These are phyloP conservation scores for Pedetes capensis DNA, from an alignment of 2,113 vertebrate species.

Conservation along the genomic window DNA sequence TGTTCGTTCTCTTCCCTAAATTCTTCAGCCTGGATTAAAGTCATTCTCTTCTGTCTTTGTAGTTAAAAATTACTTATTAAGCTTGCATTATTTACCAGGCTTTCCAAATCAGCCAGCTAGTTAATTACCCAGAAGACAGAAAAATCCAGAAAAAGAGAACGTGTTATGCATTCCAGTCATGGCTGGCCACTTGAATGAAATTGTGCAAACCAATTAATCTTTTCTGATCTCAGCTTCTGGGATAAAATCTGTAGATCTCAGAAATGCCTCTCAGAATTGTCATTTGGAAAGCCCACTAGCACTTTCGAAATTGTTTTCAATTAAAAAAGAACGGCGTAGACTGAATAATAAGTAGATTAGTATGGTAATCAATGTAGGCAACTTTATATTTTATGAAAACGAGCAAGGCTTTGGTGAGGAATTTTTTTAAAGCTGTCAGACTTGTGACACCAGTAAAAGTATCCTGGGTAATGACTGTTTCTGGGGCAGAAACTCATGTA, in stretches of 20 bases:
- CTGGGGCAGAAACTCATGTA: slow-evolving; percentile 69
- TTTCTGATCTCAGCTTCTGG: not conserved
- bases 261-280: not conserved
- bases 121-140: not conserved
- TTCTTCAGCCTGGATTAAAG: not conserved
- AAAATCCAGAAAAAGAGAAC: not conserved
- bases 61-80: not conserved
- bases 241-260: not conserved
- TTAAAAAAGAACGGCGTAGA: not conserved
- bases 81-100: not conserved
- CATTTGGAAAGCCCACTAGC: slow-evolving; percentile 21
- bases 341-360: slow-evolving; percentile 5
- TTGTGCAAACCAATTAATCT: not conserved
- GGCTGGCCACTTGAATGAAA: not conserved
- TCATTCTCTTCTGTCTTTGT: not conserved
- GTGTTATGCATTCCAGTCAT: not conserved
- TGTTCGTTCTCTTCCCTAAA: not conserved
- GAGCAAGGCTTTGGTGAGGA: not conserved
- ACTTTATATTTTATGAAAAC: not conserved
- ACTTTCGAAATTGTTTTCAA: slow-evolving; percentile 20
- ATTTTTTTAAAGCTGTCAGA: slow-evolving; percentile 49
- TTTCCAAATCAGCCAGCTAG: not conserved
- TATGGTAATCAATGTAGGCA: not conserved
- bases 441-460: slow-evolving; percentile 61
- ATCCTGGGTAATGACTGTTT: slow-evolving; percentile 73